Percentiles rank a stretch among this genome's conserved stretches.
These are phyloP conservation scores for Bergia sp. DNA, from an alignment of 92 coral and sea anemone genomes.

Conservation along the genomic window DNA sequence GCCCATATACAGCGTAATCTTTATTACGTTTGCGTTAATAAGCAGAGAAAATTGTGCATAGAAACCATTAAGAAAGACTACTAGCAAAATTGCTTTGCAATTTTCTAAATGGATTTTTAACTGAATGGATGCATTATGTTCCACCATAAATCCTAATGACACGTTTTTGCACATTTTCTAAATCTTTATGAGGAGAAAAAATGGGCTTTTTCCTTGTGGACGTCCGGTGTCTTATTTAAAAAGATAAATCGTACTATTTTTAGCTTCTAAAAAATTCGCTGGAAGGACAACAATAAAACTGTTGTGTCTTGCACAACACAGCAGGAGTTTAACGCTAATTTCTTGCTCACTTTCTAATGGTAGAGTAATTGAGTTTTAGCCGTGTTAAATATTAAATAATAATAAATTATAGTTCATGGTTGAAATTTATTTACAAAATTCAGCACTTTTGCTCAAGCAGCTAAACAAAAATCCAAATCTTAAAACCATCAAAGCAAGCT, in stretches of 20 bases:
- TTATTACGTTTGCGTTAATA: background rate
- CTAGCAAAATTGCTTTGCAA: slow-evolving; percentile 5
- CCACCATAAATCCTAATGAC: slow-evolving; percentile 16
- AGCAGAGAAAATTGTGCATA: background rate
- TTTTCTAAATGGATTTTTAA: slow-evolving; percentile 30
- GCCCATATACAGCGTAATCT: background rate
- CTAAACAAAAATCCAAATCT: background rate
- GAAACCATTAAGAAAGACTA: slow-evolving; percentile 16
- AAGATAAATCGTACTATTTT: background rate
- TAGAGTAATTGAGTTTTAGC: slow-evolving; percentile 33
- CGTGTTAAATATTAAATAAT: slow-evolving; percentile 21
- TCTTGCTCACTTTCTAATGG: slow-evolving; percentile 14
- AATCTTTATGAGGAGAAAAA: background rate
- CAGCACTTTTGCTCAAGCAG: background rate
- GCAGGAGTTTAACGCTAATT: background rate
- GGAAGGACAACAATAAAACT: background rate
- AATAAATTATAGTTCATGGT: slow-evolving; percentile 38
- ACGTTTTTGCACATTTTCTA: background rate
- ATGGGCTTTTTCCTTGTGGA: background rate
- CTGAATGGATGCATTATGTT: background rate
- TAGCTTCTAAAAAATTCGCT: background rate
- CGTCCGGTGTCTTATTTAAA: background rate
- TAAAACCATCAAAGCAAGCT: background rate
- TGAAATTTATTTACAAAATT: background rate
- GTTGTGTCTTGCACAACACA: background rate